Evolutionary conservation across 2,888 invertebrate genomes (phyloP).

Genomic region (Cephus runcator): DNA sequence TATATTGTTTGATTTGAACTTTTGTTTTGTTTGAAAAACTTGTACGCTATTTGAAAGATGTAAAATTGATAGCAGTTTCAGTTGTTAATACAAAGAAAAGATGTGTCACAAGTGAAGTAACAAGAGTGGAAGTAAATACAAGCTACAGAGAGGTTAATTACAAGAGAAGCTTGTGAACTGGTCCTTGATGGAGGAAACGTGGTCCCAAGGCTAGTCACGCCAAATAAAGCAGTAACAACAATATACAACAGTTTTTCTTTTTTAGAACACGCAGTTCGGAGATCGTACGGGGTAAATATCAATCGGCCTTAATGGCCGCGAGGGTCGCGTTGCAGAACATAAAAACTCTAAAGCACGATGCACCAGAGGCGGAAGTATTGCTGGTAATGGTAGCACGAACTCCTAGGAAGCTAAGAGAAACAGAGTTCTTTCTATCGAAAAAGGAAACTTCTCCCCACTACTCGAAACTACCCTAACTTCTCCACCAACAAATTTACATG

Average conservation of each 20-base stretch:
- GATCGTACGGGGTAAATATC: conserved; percentile 15
- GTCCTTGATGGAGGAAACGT: not conserved
- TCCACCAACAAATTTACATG: conserved; percentile 6
- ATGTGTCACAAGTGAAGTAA: not conserved
- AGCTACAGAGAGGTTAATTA: not conserved
- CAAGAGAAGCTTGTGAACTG: not conserved
- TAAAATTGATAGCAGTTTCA: not conserved
- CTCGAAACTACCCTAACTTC: not conserved
- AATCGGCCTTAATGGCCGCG: conserved; percentile 39
- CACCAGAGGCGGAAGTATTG: not conserved
- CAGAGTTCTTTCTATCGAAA: not conserved
- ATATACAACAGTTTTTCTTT: too few relatives aligned
- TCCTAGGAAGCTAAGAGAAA: not conserved
- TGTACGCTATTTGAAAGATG: not conserved
- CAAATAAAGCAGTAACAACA: too few relatives aligned
- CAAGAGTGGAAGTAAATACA: not conserved
- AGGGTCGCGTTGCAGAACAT: not conserved
- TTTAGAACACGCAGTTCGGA: too few relatives aligned
- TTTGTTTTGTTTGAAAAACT: not conserved
- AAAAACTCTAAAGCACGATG: not conserved
- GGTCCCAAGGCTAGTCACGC: too few relatives aligned
- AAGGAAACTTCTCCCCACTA: not conserved
- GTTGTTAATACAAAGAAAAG: not conserved
- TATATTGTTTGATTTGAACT: not conserved
- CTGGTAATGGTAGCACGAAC: not conserved